phyloP scores from a whole-genome alignment of 2,888 invertebrate species.

The Lomographa bimaculata region DNA sequence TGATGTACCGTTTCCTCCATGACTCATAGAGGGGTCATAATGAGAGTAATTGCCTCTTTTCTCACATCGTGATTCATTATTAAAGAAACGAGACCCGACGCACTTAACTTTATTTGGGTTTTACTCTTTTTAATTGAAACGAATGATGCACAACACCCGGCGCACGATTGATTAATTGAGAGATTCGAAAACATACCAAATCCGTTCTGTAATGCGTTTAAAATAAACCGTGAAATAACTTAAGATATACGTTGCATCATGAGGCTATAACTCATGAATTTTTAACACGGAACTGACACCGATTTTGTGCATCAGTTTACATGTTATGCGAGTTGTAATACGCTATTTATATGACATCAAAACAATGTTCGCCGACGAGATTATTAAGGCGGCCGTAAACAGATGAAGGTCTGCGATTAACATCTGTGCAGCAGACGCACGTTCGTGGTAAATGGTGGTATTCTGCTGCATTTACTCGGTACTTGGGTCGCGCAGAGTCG shows the following conservation, averaged over 20 bases:
- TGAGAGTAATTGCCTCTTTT: conserved; percentile 77
- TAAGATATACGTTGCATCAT: conserved; percentile 28
- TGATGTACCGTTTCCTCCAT: conserved; percentile 53
- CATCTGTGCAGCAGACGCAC: conserved; percentile 64
- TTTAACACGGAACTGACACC: conserved; percentile 67
- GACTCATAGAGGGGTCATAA: conserved; percentile 66
- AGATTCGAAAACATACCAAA: conserved; percentile 44
- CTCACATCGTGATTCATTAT: conserved; percentile 79
- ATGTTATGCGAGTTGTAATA: conserved; percentile 54
- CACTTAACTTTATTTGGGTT: conserved; percentile 64
- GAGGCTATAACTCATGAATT: conserved; percentile 39
- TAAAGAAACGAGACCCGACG: conserved; percentile 56
- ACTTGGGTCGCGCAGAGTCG: conserved; percentile 33
- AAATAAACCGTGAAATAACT: conserved; percentile 36
- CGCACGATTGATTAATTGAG: conserved; percentile 53
- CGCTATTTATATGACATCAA: conserved; percentile 69
- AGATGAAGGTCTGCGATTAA: conserved; percentile 58
- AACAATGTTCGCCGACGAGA: conserved; percentile 52
- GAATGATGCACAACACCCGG: conserved; percentile 44
- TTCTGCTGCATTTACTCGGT: conserved; percentile 38
- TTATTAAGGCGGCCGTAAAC: conserved; percentile 56
- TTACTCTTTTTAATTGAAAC: conserved; percentile 67
- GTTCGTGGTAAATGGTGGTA: conserved; percentile 55
- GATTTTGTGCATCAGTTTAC: conserved; percentile 51
- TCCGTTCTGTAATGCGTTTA: conserved; percentile 30